A percentile compares a stretch with the other conserved stretches of the same genome.
Conservation (phyloP, 2,888 invertebrate species). For the Vandiemenella viatica region DNA sequence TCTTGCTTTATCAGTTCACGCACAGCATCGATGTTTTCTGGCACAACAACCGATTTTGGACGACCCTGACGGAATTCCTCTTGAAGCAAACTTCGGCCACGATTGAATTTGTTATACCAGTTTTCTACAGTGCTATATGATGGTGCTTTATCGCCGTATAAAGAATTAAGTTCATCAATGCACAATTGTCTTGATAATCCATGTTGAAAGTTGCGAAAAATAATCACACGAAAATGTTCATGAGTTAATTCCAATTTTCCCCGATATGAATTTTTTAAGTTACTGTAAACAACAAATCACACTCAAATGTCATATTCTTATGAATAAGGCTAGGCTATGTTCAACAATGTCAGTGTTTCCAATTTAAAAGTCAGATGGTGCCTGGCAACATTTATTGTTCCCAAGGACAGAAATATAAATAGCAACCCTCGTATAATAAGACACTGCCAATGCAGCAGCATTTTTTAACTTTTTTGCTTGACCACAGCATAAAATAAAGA, state of each 20-base stretch:
- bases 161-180: not conserved
- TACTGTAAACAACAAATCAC: not conserved
- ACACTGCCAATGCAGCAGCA: too few species aligned
- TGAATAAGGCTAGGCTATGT: not conserved
- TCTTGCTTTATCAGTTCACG: constrained; percentile 20
- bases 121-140: not conserved
- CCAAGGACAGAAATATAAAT: not conserved
- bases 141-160: not conserved
- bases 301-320: not conserved
- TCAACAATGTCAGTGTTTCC: not conserved
- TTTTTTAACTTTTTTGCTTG: too few species aligned
- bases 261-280: not conserved
- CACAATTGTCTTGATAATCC: not conserved
- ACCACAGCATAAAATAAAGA: too few species aligned
- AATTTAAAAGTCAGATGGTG: not conserved
- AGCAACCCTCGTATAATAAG: not conserved
- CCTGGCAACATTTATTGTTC: not conserved
- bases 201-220: not conserved
- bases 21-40: constrained; percentile 21
- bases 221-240: not conserved
- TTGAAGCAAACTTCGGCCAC: not conserved
- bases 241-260: not conserved
- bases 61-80: not conserved
- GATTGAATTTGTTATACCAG: not conserved
- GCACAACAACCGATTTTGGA: constrained; percentile 17